A percentile compares a stretch with the other conserved stretches of the same genome.
Evolutionary conservation across 2,888 invertebrate species (phyloP).

Genomic region (Ditula angustiorana): DNA sequence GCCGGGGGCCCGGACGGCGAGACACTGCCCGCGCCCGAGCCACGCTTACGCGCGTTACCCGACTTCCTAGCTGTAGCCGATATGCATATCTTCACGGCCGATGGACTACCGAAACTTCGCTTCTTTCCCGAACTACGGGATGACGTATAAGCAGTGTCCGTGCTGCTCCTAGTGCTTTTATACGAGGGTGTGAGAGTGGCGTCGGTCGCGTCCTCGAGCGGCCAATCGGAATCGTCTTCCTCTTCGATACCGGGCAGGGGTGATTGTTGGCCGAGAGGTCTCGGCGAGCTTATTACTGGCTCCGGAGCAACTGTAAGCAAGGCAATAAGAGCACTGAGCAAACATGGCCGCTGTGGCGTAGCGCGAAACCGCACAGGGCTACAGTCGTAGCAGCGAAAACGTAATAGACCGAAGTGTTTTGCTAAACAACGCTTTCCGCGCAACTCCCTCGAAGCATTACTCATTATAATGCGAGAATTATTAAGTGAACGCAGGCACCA

Average conservation of each 20-base stretch:
- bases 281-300: constrained; percentile 82
- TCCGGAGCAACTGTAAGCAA: constrained; percentile 84
- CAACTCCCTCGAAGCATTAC: constrained; percentile 32
- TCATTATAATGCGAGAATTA: constrained; percentile 44
- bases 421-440: constrained; percentile 55
- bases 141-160: constrained; percentile 79
- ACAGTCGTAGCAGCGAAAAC: constrained; percentile 43
- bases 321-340: constrained; percentile 58
- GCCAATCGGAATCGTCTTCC: constrained; percentile 90
- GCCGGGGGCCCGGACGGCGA: constrained; percentile 60
- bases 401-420: constrained; percentile 47
- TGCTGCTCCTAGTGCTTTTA: constrained; percentile 81
- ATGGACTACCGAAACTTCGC: constrained; percentile 78
- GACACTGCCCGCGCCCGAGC: constrained; percentile 67
- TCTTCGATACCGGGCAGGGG: constrained; percentile 93
- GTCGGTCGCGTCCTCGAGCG: constrained; percentile 81
- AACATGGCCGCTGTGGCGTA: constrained; percentile 44
- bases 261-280: constrained; percentile 88
- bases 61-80: constrained; percentile 84
- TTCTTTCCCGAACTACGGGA: constrained; percentile 84
- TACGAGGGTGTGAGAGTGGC: constrained; percentile 80
- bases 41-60: constrained; percentile 82
- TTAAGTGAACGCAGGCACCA: constrained; percentile 45
- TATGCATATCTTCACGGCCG: constrained; percentile 85
- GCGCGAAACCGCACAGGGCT: constrained; percentile 34